Base-by-base conservation (phyloP, 2,113 vertebrate species). In the Pelecanus crispus region DNA sequence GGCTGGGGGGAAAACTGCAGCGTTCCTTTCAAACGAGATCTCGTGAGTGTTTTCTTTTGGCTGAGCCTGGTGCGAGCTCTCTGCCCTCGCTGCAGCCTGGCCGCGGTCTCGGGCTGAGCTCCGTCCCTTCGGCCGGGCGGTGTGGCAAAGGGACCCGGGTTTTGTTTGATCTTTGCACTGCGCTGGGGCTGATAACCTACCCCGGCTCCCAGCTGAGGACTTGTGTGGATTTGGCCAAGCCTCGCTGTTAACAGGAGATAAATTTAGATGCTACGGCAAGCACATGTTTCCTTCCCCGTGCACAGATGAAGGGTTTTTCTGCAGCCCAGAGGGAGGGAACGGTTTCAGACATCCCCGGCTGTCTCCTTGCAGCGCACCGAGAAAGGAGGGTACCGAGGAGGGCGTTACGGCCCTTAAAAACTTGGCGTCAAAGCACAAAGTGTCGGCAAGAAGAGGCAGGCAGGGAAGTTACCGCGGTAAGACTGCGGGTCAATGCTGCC, bases 391-490 rank as follows among this genome's bases (percentile, higher is more conserved):
- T 47, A 32, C 38, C 6, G 4, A 77, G 17, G 38, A 25, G 34
- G 42, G 26, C 0, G 6, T n/a, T 3, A 2, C 0, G 1, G 47
- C 22, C 36, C 40, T 31, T 12, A 7, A 28, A 38, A 58, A 7
- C n/a, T 8, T 22, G 42, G 34, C 55, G 59, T 81, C 71, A n/a
- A 29, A 59, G 85, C 62, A 14, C 31, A 15, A 13, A 65, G 16
- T 12, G 7, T 49, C 2, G 2, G 31, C n/a, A 8, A 15, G 47
- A 80, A 53, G 66, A 53, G 44, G 40, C 22, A 16, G 86, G 68
- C 42, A 45, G 67, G 53, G 59, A 34, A 25, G n/a, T 13, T 26
- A 11, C 49, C 1, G 0, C 20, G 79, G 36, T 40, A 21, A 55
- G 28, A 45, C 24, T 5, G 0, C 5, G 6, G 50, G 58, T 17